phyloP scores from a whole-genome alignment of 2,797 vertebrate species.

The Microctenopoma lineatum region DNA sequence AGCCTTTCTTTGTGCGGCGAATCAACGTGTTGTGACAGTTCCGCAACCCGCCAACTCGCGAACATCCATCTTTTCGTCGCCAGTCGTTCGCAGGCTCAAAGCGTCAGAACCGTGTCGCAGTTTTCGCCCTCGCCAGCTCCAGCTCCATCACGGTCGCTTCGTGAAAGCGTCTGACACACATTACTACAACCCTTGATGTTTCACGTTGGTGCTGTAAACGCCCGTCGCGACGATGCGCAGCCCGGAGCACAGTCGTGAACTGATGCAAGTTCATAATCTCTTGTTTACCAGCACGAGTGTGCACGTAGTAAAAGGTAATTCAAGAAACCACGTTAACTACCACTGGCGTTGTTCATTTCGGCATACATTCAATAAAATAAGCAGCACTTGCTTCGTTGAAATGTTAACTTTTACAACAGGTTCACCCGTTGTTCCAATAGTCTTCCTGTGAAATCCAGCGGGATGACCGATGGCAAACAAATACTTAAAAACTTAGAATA shows the following conservation, averaged over 20 bases:
- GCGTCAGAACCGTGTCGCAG: conserved; percentile 35
- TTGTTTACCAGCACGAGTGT: neutral
- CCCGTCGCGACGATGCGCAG: conserved; percentile 28
- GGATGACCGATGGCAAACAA: neutral
- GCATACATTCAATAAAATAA: neutral
- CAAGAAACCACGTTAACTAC: fast-evolving
- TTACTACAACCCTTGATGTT: conserved; percentile 40
- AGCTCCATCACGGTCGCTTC: conserved; percentile 16
- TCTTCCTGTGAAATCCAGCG: neutral
- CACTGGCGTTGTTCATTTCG: neutral
- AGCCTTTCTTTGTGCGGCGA: neutral
- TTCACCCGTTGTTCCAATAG: fast-evolving
- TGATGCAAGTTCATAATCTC: neutral
- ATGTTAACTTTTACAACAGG: conserved; percentile 38
- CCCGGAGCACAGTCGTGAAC: conserved; percentile 23
- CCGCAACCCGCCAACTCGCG: conserved; percentile 52
- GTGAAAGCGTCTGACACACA: conserved; percentile 25
- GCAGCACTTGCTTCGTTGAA: neutral
- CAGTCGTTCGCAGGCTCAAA: neutral
- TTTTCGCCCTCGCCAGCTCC: conserved; percentile 22
- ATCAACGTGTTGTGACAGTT: neutral
- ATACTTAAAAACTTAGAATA: conserved; percentile 3
- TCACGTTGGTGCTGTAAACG: conserved; percentile 37
- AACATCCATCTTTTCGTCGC: conserved; percentile 13
- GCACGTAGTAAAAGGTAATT: fast-evolving